Evolutionary conservation across 2,113 vertebrate genomes (phyloP).

Genomic region (Barbus barbus): DNA sequence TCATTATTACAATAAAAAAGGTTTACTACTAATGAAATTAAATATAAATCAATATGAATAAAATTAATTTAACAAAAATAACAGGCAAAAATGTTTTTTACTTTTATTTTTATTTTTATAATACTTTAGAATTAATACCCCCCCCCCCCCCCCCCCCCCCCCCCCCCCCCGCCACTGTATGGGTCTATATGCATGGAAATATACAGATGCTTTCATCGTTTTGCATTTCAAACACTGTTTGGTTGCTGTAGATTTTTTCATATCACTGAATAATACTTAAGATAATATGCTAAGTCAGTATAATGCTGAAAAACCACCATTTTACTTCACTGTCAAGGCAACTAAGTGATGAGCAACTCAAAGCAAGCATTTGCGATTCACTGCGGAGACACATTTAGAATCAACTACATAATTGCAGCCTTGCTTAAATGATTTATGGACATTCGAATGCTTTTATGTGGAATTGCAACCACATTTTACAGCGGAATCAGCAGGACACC

Average conservation of each 20-base stretch:
- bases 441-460: not conserved
- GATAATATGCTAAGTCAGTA: not conserved
- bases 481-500: conserved; percentile 7
- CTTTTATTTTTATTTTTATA: too few species aligned
- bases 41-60: too few species aligned
- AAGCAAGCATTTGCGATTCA: not conserved
- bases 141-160: too few species aligned
- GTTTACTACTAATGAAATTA: too few species aligned
- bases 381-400: not conserved
- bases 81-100: too few species aligned
- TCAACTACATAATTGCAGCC: conserved; percentile 15
- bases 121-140: not conserved
- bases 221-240: not conserved
- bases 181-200: not conserved
- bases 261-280: not conserved
- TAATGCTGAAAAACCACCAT: not conserved
- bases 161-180: too few species aligned
- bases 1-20: too few species aligned
- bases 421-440: conserved; percentile 20
- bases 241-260: too few species aligned
- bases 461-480: not conserved
- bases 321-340: conserved; percentile 2
- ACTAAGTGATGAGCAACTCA: not conserved
- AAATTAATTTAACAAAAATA: too few species aligned
- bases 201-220: not conserved